phyloP scores from a whole-genome alignment of 1,140 invertebrate species.

The Popillia japonica region DNA sequence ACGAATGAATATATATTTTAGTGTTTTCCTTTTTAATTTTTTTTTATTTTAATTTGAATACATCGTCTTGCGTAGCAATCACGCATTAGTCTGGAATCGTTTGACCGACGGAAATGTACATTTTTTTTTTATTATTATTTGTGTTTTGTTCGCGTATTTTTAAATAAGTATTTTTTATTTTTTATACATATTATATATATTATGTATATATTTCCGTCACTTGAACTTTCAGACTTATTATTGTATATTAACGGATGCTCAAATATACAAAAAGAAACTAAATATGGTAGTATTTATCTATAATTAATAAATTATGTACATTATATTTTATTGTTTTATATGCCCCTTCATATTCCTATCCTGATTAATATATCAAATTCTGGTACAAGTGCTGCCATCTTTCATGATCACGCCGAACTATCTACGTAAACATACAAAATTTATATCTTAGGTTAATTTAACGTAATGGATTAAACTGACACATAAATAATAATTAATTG shows the following conservation, averaged over 20 bases:
- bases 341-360: neutral
- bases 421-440: no score
- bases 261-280: constrained; percentile 32
- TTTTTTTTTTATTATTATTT: constrained; percentile 13
- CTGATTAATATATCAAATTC: neutral
- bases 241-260: constrained; percentile 35
- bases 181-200: constrained; percentile 22
- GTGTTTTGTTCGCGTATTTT: constrained; percentile 24
- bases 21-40: constrained; percentile 24
- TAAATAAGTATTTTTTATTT: constrained; percentile 17
- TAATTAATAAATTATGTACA: constrained; percentile 36
- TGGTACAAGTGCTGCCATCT: no score
- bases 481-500: no score
- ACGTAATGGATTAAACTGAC: no score
- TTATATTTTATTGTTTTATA: neutral
- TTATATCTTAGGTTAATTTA: no score
- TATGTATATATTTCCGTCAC: constrained; percentile 25
- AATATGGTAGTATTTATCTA: constrained; percentile 34
- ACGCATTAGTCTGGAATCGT: constrained; percentile 23
- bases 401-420: no score
- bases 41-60: constrained; percentile 25
- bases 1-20: constrained; percentile 26
- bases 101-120: constrained; percentile 22
- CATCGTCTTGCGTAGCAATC: constrained; percentile 31
- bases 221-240: constrained; percentile 28